phyloP scores from a whole-genome alignment of 2,797 vertebrate genomes.

The Propithecus deckenii region DNA sequence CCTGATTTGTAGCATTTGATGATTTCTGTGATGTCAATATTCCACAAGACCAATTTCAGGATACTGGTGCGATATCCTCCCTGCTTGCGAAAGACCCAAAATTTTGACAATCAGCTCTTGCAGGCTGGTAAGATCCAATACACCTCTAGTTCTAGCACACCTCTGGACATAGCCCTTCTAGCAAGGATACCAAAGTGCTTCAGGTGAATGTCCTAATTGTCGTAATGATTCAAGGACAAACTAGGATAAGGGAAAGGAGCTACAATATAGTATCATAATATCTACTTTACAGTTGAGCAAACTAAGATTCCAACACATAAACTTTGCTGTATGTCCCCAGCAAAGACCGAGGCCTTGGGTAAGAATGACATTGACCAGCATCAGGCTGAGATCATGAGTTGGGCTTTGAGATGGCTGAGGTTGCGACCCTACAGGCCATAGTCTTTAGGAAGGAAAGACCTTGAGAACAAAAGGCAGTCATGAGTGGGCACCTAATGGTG shows the following conservation, averaged over 20 bases:
- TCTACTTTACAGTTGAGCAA: background rate
- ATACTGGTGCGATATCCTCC: rapidly evolving
- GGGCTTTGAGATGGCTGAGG: background rate
- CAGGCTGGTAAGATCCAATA: background rate
- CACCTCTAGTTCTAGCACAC: background rate
- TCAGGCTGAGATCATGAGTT: rapidly evolving
- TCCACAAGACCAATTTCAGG: background rate
- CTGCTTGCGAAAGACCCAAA: background rate
- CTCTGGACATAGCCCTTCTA: background rate
- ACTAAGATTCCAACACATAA: background rate
- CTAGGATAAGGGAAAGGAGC: background rate
- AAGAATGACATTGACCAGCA: no score
- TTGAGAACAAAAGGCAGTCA: background rate
- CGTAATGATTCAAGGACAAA: background rate
- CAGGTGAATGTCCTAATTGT: background rate
- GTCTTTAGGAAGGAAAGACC: background rate
- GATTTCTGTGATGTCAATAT: background rate
- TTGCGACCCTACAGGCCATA: background rate
- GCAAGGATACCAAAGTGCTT: background rate
- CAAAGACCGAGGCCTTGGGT: background rate
- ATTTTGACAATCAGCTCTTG: background rate
- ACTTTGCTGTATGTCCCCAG: background rate
- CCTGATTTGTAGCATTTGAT: background rate
- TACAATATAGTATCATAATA: background rate
- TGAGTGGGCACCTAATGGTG: rapidly evolving